Base-by-base conservation (phyloP, 2,888 invertebrate genomes). In the Tetragonisca angustula region DNA sequence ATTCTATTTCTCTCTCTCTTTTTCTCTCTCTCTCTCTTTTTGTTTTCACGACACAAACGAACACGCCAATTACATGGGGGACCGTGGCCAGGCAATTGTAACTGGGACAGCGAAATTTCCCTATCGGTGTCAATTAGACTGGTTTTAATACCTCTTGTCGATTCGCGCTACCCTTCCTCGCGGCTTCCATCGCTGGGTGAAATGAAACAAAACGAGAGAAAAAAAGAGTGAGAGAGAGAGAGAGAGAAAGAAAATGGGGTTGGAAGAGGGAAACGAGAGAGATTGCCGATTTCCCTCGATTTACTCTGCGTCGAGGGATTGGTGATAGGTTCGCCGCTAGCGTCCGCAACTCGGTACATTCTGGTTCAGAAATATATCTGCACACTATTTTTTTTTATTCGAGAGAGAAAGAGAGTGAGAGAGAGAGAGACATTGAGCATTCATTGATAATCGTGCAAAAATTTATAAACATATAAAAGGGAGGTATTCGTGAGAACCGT, bases 211-310 rank as follows among this genome's bases (percentile, higher is more conserved):
- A 61, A 61, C 24, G 27, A 17, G n/a, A 15, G n/a, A 59, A 13
- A 59, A 52, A n/a, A 43, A 78, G 81, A 80, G 69, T 75, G 54
- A 21, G 2, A 21, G 62, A 43, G 43, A 67, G 24, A 17, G 17
- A 24, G 19, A 49, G 27, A 32, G 65, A 49, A 17, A 49, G n/a
- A 6, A 24, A n/a, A 49, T 59, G 6, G 21, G 21, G 69, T 21
- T 19, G 27, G 24, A 49, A 24, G 15, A 61, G 56, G 15, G 32
- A 43, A 17, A 62, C 68, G 79, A 73, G 75, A 64, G 76, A 81
- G 73, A 87, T 81, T 74, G 76, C 70, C 82, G 80, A 86, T 89
- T 84, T 86, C 49, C 62, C 83, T 75, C 80, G 84, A 89, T 89
- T 87, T 85, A 89, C 73, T 75, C 78, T 52, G 67, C 80, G 84